Percentiles rank a stretch among this genome's conserved stretches.
Evolutionary conservation across 2,797 vertebrate species (phyloP).

Genomic region (Pangasius larnaudii): DNA sequence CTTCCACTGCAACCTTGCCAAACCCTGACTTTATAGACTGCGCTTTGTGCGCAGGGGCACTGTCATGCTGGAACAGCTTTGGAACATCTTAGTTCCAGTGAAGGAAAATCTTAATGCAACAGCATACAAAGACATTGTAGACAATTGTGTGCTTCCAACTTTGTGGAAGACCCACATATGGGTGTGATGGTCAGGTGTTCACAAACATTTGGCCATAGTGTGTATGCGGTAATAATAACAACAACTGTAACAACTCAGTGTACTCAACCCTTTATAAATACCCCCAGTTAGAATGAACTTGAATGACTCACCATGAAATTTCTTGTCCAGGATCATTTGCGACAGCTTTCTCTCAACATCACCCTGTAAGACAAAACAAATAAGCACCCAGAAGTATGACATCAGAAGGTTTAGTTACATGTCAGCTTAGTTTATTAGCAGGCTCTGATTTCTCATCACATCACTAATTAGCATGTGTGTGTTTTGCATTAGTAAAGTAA

Average conservation of each 20-base stretch:
- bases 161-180: neutral
- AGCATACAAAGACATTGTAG: neutral
- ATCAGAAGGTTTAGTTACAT: neutral
- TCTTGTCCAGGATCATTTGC: slow-evolving; percentile 97
- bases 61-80: no score
- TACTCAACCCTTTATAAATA: neutral
- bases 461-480: neutral
- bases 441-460: neutral
- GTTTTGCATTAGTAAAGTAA: neutral
- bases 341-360: slow-evolving; percentile 97
- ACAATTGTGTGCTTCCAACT: neutral
- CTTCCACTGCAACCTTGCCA: neutral
- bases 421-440: neutral
- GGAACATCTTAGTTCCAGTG: no score
- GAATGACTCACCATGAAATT: slow-evolving; percentile 87
- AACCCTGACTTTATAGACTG: no score
- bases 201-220: neutral
- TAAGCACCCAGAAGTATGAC: neutral
- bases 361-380: slow-evolving; percentile 71
- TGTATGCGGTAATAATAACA: no score
- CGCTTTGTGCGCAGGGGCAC: no score
- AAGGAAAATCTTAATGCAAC: neutral
- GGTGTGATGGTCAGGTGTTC: neutral
- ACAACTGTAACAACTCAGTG: neutral
- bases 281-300: neutral